Percentiles rank a stretch among this genome's conserved stretches.
phyloP scores from a whole-genome alignment of 2,797 vertebrate genomes.

The Cyprinodon diabolis region DNA sequence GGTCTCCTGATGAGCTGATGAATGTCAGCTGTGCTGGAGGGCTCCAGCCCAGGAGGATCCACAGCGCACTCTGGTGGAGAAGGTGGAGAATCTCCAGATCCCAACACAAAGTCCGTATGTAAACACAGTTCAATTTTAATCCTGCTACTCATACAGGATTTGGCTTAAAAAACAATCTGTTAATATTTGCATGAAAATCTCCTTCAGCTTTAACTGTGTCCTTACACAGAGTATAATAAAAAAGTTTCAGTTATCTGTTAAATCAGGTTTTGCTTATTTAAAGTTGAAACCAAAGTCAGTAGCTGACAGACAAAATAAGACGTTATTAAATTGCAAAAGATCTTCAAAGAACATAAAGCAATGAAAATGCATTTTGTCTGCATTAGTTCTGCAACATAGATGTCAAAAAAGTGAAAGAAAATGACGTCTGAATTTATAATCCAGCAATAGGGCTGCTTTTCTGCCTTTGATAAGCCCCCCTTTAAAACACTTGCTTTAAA shows the following conservation, averaged over 20 bases:
- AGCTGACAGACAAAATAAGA: background rate
- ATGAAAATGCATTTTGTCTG: background rate
- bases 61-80: too few species aligned
- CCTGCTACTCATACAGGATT: constrained; percentile 24
- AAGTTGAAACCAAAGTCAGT: background rate
- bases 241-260: background rate
- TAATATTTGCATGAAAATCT: constrained; percentile 37
- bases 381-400: background rate
- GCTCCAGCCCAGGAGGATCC: too few species aligned
- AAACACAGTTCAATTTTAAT: constrained; percentile 6
- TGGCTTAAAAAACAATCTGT: constrained; percentile 20
- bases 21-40: too few species aligned
- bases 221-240: background rate
- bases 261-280: background rate
- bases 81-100: too few species aligned
- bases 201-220: background rate
- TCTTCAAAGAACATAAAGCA: background rate
- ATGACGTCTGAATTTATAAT: background rate
- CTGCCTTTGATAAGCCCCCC: too few species aligned
- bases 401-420: background rate
- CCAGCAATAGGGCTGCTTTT: background rate
- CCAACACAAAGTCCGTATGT: constrained; percentile 1
- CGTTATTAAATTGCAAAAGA: background rate
- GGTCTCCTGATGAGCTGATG: too few species aligned
- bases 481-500: background rate